Percentiles rank a stretch among this genome's conserved stretches.
Evolutionary conservation across 2,888 invertebrate species (phyloP).

Genomic region (Cerceris rybyensis): DNA sequence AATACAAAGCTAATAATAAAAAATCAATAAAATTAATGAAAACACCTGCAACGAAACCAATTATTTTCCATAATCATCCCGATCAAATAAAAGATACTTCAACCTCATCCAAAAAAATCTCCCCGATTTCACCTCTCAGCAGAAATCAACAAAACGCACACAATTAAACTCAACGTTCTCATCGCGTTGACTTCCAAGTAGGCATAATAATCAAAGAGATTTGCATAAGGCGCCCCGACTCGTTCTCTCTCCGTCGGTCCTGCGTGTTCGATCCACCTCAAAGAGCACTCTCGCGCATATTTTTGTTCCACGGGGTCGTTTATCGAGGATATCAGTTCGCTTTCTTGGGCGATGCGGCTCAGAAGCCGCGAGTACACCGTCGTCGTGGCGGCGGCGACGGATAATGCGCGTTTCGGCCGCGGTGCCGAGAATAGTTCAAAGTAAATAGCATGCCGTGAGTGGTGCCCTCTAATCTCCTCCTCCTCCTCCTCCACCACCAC

Average conservation of each 20-base stretch:
- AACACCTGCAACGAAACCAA: too few species aligned
- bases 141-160: too few species aligned
- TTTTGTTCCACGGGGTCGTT: constrained; percentile 39
- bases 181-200: not conserved
- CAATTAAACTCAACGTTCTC: constrained; percentile 1
- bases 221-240: too few species aligned
- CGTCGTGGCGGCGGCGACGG: constrained; percentile 44
- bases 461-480: constrained; percentile 66
- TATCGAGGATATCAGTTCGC: constrained; percentile 58
- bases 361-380: constrained; percentile 34
- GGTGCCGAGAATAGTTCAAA: constrained; percentile 71
- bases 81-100: too few species aligned
- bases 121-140: too few species aligned
- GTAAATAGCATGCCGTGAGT: constrained; percentile 69
- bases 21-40: too few species aligned
- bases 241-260: too few species aligned
- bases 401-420: constrained; percentile 67
- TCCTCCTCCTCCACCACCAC: too few species aligned
- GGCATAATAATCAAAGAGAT: not conserved
- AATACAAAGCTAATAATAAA: too few species aligned
- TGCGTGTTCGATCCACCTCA: not conserved
- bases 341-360: constrained; percentile 41
- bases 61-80: too few species aligned
- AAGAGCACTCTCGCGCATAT: constrained; percentile 10
- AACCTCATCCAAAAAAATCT: too few species aligned